A percentile compares a stretch with the other conserved stretches of the same genome.
Evolutionary conservation across 2,888 invertebrate species (phyloP).

Genomic region (Bibio marci): DNA sequence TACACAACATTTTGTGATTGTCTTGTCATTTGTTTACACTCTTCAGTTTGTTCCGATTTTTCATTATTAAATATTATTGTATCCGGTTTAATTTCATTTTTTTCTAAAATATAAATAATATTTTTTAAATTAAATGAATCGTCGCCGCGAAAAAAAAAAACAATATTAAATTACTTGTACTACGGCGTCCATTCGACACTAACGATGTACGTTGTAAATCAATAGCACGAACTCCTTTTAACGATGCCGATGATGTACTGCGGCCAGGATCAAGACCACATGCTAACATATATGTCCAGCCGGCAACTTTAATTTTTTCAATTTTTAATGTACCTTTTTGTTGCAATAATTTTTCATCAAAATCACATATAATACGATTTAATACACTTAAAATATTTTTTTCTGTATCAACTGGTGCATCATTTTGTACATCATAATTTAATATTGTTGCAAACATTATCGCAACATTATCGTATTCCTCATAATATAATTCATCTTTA

Average conservation of each 20-base stretch:
- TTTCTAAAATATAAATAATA: not conserved
- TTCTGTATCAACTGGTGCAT: slow-evolving; percentile 39
- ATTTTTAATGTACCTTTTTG: slow-evolving; percentile 44
- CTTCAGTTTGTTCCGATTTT: slow-evolving; percentile 8
- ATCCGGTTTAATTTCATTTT: not conserved
- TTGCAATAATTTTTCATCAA: slow-evolving; percentile 64
- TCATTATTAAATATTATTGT: slow-evolving; percentile 4
- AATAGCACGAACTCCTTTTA: slow-evolving; percentile 14
- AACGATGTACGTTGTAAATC: slow-evolving; percentile 11
- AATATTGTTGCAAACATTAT: slow-evolving; percentile 94
- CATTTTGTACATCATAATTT: slow-evolving; percentile 55
- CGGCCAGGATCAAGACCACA: slow-evolving; percentile 70
- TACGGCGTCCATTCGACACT: slow-evolving; percentile 24
- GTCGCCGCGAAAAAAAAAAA: too few species aligned
- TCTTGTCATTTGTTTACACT: slow-evolving; percentile 17
- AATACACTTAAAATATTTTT: slow-evolving; percentile 52
- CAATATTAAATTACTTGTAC: slow-evolving; percentile 5
- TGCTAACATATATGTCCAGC: slow-evolving; percentile 95
- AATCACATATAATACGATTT: slow-evolving; percentile 84
- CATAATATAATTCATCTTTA: slow-evolving; percentile 65
- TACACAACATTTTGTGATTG: slow-evolving; percentile 31
- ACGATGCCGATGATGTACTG: slow-evolving; percentile 37
- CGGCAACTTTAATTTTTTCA: slow-evolving; percentile 94
- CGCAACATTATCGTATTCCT: slow-evolving; percentile 74
- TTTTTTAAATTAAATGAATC: not conserved